Conservation (phyloP, 2,888 invertebrate species). For the Macrophya alboannulata region DNA sequence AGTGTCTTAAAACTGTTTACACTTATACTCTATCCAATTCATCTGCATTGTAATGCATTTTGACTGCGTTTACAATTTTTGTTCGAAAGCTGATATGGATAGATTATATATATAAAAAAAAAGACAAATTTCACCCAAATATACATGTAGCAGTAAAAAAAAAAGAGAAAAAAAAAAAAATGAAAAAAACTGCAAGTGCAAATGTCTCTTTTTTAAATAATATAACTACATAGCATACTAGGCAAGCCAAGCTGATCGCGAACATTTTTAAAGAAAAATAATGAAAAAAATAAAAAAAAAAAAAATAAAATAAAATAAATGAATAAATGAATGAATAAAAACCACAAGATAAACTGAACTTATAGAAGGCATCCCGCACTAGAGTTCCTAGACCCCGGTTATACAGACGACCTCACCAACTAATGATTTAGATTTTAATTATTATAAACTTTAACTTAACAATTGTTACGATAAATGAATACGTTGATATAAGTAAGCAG, state of each 20-base stretch:
- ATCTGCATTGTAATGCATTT: constrained; percentile 39
- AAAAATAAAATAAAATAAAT: not conserved
- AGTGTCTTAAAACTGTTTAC: constrained; percentile 53
- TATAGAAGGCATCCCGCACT: constrained; percentile 51
- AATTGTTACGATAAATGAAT: constrained; percentile 51
- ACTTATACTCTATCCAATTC: constrained; percentile 51
- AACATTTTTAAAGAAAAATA: constrained; percentile 33
- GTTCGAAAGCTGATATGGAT: constrained; percentile 43
- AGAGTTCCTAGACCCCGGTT: constrained; percentile 54
- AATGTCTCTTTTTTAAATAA: constrained; percentile 28
- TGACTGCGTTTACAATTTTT: constrained; percentile 27
- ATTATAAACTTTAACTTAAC: constrained; percentile 37
- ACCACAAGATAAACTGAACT: constrained; percentile 27
- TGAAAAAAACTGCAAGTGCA: constrained; percentile 27
- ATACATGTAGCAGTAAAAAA: constrained; percentile 9
- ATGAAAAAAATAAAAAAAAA: not conserved
- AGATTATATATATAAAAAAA: constrained; percentile 22
- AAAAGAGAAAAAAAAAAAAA: not conserved
- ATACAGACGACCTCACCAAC: constrained; percentile 52
- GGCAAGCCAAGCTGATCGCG: constrained; percentile 30
- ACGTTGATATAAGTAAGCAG: constrained; percentile 54
- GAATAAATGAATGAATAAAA: not conserved
- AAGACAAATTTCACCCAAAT: constrained; percentile 26
- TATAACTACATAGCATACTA: not conserved
- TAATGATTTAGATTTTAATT: constrained; percentile 41